Evolutionary conservation across 30 jellyfish, hydroid and myxozoan species (phyloP).

Genomic region (Hydra vulgaris): DNA sequence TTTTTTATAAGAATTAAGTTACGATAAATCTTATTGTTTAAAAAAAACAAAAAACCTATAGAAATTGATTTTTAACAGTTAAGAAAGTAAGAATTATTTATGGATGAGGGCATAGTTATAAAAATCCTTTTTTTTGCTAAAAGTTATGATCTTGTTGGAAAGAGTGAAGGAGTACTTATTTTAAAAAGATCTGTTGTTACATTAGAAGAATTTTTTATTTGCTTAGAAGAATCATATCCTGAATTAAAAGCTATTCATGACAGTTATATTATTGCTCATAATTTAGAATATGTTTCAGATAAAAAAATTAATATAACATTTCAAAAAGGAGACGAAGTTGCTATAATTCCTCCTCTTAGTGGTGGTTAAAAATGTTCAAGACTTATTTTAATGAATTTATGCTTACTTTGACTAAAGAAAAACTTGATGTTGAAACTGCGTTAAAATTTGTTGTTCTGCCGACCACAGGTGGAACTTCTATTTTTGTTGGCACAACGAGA

Average conservation of each 20-base stretch:
- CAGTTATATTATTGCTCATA: conserved; percentile 40
- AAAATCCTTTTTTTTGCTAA: conserved; percentile 71
- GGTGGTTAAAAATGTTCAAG: conserved; percentile 52
- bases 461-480: conserved; percentile 70
- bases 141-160: conserved; percentile 51
- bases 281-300: conserved; percentile 42
- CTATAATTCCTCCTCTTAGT: conserved; percentile 91
- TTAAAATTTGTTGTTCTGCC: conserved; percentile 34
- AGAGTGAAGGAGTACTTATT: background rate
- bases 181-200: background rate
- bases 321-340: conserved; percentile 56
- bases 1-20: too few relatives aligned
- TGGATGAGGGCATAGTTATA: conserved; percentile 23
- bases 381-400: conserved; percentile 1
- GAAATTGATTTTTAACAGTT: background rate
- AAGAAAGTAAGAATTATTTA: background rate
- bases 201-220: conserved; percentile 30
- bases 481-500: conserved; percentile 86
- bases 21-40: too few relatives aligned
- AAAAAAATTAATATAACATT: conserved; percentile 13
- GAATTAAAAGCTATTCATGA: conserved; percentile 20
- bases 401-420: conserved; percentile 26
- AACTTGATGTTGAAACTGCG: conserved; percentile 34
- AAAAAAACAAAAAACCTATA: too few relatives aligned
- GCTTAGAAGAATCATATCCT: conserved; percentile 34